Percentiles rank a stretch among this genome's conserved stretches.
phyloP scores from a whole-genome alignment of 2,888 invertebrate genomes.

The Hydraecia micacea region DNA sequence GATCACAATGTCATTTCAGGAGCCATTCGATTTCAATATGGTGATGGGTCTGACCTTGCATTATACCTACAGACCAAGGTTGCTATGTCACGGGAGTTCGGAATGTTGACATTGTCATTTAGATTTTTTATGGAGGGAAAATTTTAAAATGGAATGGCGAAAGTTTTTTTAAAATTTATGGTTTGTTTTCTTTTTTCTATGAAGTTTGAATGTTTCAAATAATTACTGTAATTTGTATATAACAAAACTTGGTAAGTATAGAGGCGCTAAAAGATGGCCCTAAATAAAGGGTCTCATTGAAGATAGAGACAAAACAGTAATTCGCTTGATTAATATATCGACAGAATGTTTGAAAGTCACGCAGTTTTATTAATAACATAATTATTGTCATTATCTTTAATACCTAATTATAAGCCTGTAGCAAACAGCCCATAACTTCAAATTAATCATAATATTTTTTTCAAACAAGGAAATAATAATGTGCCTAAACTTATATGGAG shows the following conservation, averaged over 20 bases:
- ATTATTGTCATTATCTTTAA: conserved; percentile 7
- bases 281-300: neutral
- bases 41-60: conserved; percentile 60
- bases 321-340: neutral
- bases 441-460: conserved; percentile 2
- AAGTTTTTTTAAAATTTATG: neutral
- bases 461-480: conserved; percentile 12
- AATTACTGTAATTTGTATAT: neutral
- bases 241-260: neutral
- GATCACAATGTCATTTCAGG: conserved; percentile 46
- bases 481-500: neutral
- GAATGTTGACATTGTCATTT: conserved; percentile 41
- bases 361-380: neutral
- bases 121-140: conserved; percentile 28
- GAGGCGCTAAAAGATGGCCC: neutral
- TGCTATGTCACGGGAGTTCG: conserved; percentile 48
- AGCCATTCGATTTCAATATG: conserved; percentile 54
- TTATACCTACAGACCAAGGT: conserved; percentile 49
- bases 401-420: conserved; percentile 10
- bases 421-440: conserved; percentile 12
- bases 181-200: neutral
- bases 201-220: neutral
- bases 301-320: neutral
- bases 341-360: neutral
- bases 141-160: conserved; percentile 6